These are phyloP conservation scores for Epinephelus fuscoguttatus DNA, from an alignment of 2,113 vertebrate genomes.

Conservation along the genomic window DNA sequence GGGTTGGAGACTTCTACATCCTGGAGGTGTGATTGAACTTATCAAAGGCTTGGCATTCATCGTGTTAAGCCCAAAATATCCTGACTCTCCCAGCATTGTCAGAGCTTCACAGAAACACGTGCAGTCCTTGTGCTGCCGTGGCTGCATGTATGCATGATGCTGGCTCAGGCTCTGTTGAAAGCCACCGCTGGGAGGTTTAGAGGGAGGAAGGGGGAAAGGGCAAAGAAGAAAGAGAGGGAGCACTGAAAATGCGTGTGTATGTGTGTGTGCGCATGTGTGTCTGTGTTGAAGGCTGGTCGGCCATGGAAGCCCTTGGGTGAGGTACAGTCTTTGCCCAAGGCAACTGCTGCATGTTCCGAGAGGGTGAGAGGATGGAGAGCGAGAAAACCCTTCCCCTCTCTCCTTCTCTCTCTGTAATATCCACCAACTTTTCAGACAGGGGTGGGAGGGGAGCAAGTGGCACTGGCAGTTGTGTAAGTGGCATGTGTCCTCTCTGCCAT, in stretches of 20 bases:
- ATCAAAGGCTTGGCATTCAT: conserved; percentile 18
- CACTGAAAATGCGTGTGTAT: not conserved
- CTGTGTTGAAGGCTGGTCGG: conserved; percentile 13
- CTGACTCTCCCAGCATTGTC: not conserved
- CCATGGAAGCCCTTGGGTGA: conserved; percentile 45
- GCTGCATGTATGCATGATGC: conserved; percentile 23
- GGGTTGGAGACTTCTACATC: conserved; percentile 6
- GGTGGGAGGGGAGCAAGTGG: conserved; percentile 8
- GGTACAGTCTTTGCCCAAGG: conserved; percentile 48
- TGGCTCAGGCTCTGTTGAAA: conserved; percentile 35
- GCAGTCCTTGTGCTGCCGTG: not conserved
- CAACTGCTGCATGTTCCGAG: conserved; percentile 44
- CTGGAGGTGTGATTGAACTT: conserved; percentile 29
- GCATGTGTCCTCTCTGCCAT: conserved; percentile 38
- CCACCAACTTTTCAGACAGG: conserved; percentile 17
- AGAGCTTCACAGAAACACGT: conserved; percentile 30
- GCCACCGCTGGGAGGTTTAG: conserved; percentile 21
- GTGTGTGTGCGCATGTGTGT: not conserved
- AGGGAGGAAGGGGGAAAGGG: conserved; percentile 31
- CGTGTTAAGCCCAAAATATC: conserved; percentile 20
- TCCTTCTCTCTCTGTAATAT: conserved; percentile 13
- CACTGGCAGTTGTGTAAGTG: conserved; percentile 43
- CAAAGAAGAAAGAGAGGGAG: conserved; percentile 20
- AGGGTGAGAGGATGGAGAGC: conserved; percentile 21
- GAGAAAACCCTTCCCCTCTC: conserved; percentile 14